Conservation (phyloP, 2,888 invertebrate species). For the Cremastinae sp. region DNA sequence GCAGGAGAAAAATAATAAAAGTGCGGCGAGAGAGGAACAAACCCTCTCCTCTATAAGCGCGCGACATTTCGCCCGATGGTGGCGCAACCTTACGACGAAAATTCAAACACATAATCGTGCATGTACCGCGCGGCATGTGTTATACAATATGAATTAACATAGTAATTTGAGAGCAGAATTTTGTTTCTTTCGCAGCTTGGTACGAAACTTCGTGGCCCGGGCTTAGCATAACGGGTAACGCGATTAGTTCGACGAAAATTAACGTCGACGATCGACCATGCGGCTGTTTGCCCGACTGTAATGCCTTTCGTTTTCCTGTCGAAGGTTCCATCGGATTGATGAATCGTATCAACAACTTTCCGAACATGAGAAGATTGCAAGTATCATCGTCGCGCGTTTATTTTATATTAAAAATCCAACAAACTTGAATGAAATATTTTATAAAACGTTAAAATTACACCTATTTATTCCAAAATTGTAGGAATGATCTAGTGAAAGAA, state of each 20-base stretch:
- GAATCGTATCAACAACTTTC: conserved; percentile 79
- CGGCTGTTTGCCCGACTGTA: conserved; percentile 85
- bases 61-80: no score
- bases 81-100: no score
- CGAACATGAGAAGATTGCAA: conserved; percentile 82
- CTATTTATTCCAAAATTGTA: conserved; percentile 70
- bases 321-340: conserved; percentile 85
- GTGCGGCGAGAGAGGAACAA: no score
- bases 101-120: no score
- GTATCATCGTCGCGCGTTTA: conserved; percentile 68
- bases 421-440: neutral
- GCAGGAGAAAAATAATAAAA: no score
- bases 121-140: no score
- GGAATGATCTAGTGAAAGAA: conserved; percentile 79
- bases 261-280: conserved; percentile 73
- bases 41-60: no score
- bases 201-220: conserved; percentile 79
- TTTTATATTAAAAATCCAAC: no score
- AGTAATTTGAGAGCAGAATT: neutral
- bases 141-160: no score
- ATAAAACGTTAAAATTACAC: neutral
- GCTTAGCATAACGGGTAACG: conserved; percentile 63
- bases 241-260: conserved; percentile 44
- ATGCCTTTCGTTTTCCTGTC: conserved; percentile 83
- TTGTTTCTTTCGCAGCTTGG: conserved; percentile 62